Evolutionary conservation across 2,797 vertebrate genomes (phyloP).

Genomic region (Aphelocoma californica): DNA sequence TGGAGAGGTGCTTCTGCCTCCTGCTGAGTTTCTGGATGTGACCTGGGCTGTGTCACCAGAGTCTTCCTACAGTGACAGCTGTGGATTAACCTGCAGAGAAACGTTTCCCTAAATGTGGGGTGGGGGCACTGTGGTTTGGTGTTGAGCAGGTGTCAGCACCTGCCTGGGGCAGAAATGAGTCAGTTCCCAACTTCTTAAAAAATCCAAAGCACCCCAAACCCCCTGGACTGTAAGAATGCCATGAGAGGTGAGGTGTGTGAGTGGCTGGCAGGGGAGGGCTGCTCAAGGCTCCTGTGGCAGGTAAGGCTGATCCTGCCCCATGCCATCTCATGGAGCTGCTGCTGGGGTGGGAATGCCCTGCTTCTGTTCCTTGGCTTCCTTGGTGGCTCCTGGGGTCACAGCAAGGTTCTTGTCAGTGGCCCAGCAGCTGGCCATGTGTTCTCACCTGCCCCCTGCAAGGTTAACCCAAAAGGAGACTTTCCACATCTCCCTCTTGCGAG

Average conservation of each 20-base stretch:
- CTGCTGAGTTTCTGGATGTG: not conserved
- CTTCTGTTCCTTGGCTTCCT: not conserved
- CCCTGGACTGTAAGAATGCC: not conserved
- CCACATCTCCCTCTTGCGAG: not conserved
- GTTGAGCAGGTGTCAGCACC: not conserved
- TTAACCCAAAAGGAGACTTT: not conserved
- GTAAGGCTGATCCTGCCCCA: not conserved
- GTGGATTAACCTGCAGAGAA: not conserved
- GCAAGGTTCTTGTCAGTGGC: not conserved
- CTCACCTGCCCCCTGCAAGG: not conserved
- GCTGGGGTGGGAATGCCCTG: not conserved
- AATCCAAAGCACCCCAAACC: not conserved
- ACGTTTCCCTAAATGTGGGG: rapidly evolving
- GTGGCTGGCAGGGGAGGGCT: not conserved
- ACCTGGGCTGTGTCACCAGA: not conserved
- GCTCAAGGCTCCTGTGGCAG: not conserved
- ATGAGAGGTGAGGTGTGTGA: not conserved
- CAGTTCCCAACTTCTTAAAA: not conserved
- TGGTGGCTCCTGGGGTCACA: not conserved
- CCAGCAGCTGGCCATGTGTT: not conserved
- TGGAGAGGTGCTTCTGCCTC: not conserved
- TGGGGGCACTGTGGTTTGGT: rapidly evolving
- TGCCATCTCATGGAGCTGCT: rapidly evolving
- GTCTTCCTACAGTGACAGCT: not conserved
- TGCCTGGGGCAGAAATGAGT: not conserved